A percentile compares a stretch with the other conserved stretches of the same genome.
These are phyloP conservation scores for Spheniscus mendiculus DNA, from an alignment of 2,113 vertebrate genomes.

Conservation along the genomic window DNA sequence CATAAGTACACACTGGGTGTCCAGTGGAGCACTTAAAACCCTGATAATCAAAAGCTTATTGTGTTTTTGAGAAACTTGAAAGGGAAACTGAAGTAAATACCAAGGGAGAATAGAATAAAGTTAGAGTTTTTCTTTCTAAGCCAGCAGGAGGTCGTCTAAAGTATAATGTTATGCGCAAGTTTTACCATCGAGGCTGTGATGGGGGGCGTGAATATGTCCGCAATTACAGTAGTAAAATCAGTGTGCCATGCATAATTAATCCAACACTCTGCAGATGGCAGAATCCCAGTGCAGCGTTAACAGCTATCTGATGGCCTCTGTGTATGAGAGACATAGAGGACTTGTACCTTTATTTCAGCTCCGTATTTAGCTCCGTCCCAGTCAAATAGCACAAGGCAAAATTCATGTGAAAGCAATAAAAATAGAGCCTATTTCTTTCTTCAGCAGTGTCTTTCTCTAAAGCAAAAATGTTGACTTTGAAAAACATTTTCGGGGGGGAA, in stretches of 20 bases:
- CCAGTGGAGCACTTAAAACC: conserved; percentile 69
- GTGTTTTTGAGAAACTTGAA: conserved; percentile 75
- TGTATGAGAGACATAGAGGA: background rate
- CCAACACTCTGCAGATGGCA: background rate
- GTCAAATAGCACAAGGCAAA: background rate
- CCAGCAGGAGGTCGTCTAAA: conserved; percentile 65
- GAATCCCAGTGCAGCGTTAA: background rate
- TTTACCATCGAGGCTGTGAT: background rate
- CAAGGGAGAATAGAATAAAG: conserved; percentile 73
- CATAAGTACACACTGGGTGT: conserved; percentile 78
- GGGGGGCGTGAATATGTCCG: background rate
- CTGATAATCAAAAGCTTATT: conserved; percentile 82
- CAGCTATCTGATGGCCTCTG: background rate
- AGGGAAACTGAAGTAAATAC: conserved; percentile 73
- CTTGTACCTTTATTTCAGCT: background rate
- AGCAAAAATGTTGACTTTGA: background rate
- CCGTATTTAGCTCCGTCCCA: background rate
- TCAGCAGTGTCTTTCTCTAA: background rate
- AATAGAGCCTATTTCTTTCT: background rate
- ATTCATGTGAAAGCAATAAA: background rate
- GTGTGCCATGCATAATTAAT: background rate
- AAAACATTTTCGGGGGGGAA: background rate
- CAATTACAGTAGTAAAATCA: conserved; percentile 50
- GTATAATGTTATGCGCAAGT: conserved; percentile 60
- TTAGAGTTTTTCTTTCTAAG: conserved; percentile 69